Conservation (phyloP, 2,888 invertebrate genomes). For the Aspidiotus rigidus region DNA sequence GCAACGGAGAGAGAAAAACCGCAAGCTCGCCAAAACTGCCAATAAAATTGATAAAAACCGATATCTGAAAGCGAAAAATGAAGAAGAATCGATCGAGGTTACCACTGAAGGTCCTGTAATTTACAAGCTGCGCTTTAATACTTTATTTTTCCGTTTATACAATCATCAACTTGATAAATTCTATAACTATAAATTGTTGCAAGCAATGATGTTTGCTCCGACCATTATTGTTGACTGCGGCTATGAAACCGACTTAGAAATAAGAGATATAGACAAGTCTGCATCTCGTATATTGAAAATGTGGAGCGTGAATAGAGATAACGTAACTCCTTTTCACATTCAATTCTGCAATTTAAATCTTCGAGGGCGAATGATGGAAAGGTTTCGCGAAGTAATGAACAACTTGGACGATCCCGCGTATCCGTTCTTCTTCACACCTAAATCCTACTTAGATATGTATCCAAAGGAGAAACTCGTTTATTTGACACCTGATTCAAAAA, state of each 20-base stretch:
- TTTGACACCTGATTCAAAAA: neutral
- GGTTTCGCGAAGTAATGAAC: neutral
- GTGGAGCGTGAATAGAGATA: neutral
- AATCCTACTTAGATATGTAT: neutral
- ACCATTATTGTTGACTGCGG: neutral
- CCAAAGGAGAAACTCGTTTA: neutral
- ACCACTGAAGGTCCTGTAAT: neutral
- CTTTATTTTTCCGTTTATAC: neutral
- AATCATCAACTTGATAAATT: neutral
- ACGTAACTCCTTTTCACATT: neutral
- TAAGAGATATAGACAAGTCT: neutral
- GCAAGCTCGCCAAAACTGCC: too few species aligned
- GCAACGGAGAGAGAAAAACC: too few species aligned
- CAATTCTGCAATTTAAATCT: neutral
- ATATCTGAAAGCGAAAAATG: too few species aligned
- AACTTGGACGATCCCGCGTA: neutral
- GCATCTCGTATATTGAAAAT: neutral
- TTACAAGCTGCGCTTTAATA: neutral
- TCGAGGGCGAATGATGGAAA: neutral
- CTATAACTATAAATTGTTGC: slow-evolving; percentile 1
- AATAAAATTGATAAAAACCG: too few species aligned
- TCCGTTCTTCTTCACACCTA: neutral
- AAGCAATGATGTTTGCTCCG: neutral
- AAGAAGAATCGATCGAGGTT: too few species aligned
- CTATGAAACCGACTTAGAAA: neutral